Conservation (phyloP, 2,888 invertebrate genomes). For the Ischnura elegans region DNA sequence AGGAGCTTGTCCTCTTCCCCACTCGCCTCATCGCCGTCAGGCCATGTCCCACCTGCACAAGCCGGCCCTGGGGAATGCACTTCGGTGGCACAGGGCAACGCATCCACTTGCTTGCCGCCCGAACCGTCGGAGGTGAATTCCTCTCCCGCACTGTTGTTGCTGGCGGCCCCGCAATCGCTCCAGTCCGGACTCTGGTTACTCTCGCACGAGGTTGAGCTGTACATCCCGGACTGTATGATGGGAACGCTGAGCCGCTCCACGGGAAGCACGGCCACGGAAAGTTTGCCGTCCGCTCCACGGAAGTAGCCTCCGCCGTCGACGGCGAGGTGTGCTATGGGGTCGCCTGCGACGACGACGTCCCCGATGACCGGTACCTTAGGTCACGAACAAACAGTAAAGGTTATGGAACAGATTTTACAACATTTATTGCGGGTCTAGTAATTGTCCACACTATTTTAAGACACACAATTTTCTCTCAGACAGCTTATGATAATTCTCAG, state of each 20-base stretch:
- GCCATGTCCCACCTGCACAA: neutral
- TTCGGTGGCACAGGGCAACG: neutral
- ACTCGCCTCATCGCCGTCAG: neutral
- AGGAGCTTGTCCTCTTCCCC: neutral
- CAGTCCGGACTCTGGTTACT: conserved; percentile 40
- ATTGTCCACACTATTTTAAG: too few species aligned
- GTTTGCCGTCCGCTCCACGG: neutral
- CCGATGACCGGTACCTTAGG: neutral
- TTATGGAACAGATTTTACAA: too few species aligned
- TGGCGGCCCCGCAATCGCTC: neutral
- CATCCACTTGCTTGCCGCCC: neutral
- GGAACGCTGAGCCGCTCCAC: conserved; percentile 7
- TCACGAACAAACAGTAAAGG: too few species aligned
- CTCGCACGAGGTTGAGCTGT: conserved; percentile 47
- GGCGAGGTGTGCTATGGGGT: neutral
- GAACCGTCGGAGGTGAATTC: neutral
- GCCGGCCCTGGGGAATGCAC: neutral
- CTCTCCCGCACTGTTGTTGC: neutral
- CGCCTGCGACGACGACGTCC: neutral
- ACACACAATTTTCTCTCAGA: too few species aligned
- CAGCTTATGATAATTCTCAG: too few species aligned
- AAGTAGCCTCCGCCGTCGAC: neutral
- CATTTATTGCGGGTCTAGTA: too few species aligned
- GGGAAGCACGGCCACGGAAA: neutral
- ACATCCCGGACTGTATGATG: neutral